Percentiles rank a stretch among this genome's conserved stretches.
phyloP scores from a whole-genome alignment of 2,888 invertebrate genomes.

The Xylota segnis region DNA sequence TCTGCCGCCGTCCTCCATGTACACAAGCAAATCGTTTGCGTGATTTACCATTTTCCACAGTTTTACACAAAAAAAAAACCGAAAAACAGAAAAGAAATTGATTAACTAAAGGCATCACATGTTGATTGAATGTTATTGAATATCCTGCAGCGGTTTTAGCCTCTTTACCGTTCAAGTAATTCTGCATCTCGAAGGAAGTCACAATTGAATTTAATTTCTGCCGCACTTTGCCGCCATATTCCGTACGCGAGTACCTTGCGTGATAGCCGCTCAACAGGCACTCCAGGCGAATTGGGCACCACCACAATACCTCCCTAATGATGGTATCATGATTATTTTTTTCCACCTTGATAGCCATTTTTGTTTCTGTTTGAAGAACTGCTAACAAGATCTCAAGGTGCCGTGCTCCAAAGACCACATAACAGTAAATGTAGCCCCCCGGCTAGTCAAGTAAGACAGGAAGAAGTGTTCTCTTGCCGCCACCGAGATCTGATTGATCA shows the following conservation, averaged over 20 bases:
- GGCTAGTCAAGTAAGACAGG: slow-evolving; percentile 8
- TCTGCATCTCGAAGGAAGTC: not conserved
- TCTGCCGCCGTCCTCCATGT: not conserved
- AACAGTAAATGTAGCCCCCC: slow-evolving; percentile 19
- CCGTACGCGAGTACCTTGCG: not conserved
- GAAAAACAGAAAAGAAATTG: not conserved
- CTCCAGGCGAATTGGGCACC: slow-evolving; percentile 33
- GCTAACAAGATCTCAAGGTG: slow-evolving; percentile 2
- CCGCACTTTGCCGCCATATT: slow-evolving; percentile 24
- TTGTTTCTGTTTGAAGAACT: not conserved
- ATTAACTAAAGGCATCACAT: not conserved
- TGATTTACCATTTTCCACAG: not conserved
- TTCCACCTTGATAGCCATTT: not conserved
- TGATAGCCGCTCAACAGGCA: slow-evolving; percentile 29
- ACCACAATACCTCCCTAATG: slow-evolving; percentile 38
- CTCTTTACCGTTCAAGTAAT: slow-evolving; percentile 21
- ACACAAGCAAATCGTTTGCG: not conserved
- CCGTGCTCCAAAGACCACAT: not conserved
- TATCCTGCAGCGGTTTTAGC: not conserved
- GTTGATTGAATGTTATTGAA: slow-evolving; percentile 3
- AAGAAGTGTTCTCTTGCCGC: slow-evolving; percentile 12
- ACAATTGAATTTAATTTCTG: slow-evolving; percentile 25
- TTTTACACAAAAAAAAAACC: not conserved
- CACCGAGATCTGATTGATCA: slow-evolving; percentile 17
- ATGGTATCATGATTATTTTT: slow-evolving; percentile 28